These are phyloP conservation scores for Physocephala rufipes DNA, from an alignment of 2,888 invertebrate species.

Conservation along the genomic window DNA sequence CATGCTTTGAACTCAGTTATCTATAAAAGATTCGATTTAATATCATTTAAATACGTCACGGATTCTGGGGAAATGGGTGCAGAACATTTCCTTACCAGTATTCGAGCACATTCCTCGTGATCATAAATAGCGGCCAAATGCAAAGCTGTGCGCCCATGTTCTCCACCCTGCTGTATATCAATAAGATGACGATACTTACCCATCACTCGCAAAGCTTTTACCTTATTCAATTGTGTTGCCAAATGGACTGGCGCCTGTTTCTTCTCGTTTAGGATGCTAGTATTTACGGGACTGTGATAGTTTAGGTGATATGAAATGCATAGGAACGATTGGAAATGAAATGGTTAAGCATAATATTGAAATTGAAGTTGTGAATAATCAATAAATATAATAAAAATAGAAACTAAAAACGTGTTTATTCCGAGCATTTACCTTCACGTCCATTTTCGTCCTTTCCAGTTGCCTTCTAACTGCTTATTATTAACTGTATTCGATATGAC, in stretches of 20 bases:
- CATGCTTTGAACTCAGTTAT: conserved; percentile 81
- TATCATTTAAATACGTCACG: too few species aligned
- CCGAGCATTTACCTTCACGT: too few species aligned
- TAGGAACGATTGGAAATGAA: too few species aligned
- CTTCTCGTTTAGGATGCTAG: conserved; percentile 77
- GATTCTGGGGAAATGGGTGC: too few species aligned
- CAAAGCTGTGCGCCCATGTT: conserved; percentile 80
- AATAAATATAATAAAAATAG: too few species aligned
- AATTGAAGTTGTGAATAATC: too few species aligned
- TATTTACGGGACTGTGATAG: conserved; percentile 72
- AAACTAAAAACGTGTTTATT: too few species aligned
- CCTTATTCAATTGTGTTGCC: conserved; percentile 81
- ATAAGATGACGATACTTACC: conserved; percentile 74
- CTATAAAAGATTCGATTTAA: conserved; percentile 67
- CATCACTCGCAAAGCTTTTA: conserved; percentile 75
- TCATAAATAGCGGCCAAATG: conserved; percentile 88
- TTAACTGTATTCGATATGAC: background rate
- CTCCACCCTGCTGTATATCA: conserved; percentile 79
- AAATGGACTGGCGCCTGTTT: conserved; percentile 82
- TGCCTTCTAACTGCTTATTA: too few species aligned
- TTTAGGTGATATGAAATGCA: background rate
- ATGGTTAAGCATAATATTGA: too few species aligned
- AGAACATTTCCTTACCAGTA: conserved; percentile 72
- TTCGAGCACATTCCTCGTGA: conserved; percentile 81
- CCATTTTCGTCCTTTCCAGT: too few species aligned